A percentile compares a stretch with the other conserved stretches of the same genome.
Conservation (phyloP, 2,888 invertebrate species). For the Orthosia cruda region DNA sequence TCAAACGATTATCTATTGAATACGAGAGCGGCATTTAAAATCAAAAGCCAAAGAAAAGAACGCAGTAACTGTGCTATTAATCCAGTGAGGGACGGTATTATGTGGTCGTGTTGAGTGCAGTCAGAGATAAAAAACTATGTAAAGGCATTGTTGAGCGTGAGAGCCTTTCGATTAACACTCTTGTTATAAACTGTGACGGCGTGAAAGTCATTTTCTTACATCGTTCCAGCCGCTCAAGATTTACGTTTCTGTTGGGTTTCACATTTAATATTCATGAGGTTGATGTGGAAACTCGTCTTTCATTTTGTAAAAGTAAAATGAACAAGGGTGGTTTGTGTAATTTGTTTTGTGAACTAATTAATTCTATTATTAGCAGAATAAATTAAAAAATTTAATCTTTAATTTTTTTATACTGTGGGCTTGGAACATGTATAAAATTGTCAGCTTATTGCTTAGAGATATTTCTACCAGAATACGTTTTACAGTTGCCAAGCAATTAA, state of each 20-base stretch:
- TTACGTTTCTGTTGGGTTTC: background rate
- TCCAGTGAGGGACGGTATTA: background rate
- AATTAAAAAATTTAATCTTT: background rate
- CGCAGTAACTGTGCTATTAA: constrained; percentile 16
- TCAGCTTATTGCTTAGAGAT: too few relatives aligned
- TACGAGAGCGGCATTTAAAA: constrained; percentile 27
- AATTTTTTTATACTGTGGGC: too few relatives aligned
- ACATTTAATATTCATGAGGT: constrained; percentile 15
- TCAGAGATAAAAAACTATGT: background rate
- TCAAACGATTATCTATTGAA: constrained; percentile 30
- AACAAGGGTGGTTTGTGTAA: background rate
- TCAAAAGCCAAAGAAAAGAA: constrained; percentile 13
- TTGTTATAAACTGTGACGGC: constrained; percentile 1
- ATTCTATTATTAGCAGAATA: background rate
- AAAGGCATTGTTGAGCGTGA: constrained; percentile 9
- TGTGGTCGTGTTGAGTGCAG: background rate
- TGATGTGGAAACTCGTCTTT: background rate
- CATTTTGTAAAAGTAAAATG: background rate
- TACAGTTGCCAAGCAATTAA: too few relatives aligned
- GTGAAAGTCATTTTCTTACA: background rate
- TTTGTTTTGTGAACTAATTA: background rate
- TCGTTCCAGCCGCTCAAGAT: background rate
- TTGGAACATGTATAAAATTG: too few relatives aligned
- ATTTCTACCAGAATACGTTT: too few relatives aligned
- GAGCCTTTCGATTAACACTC: constrained; percentile 24